Conservation (phyloP, 2,888 invertebrate genomes). For the Apamea anceps region DNA sequence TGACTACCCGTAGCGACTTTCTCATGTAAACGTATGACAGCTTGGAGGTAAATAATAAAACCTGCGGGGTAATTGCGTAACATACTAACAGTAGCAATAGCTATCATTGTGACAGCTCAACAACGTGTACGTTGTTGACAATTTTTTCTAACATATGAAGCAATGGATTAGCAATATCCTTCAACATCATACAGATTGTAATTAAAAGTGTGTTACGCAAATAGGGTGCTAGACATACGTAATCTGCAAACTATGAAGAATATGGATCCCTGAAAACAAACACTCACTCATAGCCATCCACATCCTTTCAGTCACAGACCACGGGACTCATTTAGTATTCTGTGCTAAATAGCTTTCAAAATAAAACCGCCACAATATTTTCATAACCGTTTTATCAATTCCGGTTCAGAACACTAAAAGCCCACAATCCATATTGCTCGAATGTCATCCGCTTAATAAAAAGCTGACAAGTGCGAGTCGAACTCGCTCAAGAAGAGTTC, state of each 20-base stretch:
- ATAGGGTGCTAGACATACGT: too few relatives aligned
- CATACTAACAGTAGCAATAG: background rate
- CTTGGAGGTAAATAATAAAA: too few relatives aligned
- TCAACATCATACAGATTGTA: background rate
- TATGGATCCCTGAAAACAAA: background rate
- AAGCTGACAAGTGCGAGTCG: background rate
- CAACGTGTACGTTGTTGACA: background rate
- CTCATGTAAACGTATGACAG: too few relatives aligned
- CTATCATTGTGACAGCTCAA: background rate
- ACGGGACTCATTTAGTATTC: conserved; percentile 12
- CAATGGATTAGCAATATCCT: background rate
- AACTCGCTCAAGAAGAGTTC: background rate
- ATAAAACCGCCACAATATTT: conserved; percentile 23
- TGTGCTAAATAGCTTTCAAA: conserved; percentile 16
- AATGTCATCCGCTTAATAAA: conserved; percentile 23
- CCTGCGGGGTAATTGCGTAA: too few relatives aligned
- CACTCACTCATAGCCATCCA: background rate
- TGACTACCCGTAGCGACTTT: background rate
- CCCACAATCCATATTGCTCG: conserved; percentile 34
- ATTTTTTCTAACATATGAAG: background rate
- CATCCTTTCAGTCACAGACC: conserved; percentile 21
- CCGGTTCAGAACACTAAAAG: conserved; percentile 24
- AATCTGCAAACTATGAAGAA: background rate
- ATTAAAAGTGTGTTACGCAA: too few relatives aligned
- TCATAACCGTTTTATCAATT: conserved; percentile 46